Base-by-base conservation (phyloP, 2,888 invertebrate genomes). In the Proisotoma minuta region DNA sequence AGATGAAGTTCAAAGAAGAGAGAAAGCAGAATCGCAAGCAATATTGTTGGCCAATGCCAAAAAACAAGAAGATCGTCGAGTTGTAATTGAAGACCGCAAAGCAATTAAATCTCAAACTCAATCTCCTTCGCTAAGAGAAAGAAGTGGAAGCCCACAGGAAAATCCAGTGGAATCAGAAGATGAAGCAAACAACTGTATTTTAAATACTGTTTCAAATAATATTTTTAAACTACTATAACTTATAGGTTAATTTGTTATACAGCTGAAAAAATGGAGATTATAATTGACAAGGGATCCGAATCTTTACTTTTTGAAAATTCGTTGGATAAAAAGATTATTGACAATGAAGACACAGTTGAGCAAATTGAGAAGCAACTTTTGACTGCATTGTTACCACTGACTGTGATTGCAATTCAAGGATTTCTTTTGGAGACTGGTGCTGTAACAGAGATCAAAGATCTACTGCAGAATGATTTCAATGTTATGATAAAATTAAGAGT, bases 371-470 rank as follows among this genome's bases (percentile, higher is more conserved):
- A 43, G 5, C 5, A 20, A 50, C 62, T 73, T 2, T 66, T 66
- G 61, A 50, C 54, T 20, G 59, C 65, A 1, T 54, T 70, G 59
- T 62, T 69, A 51, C 53, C 58, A 0, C 71, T 63, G 48, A 66
- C 71, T 3, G 63, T 70, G 3, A 59, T 73, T 22, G 70, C 66
- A 1, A 63, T 73, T 43, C 73, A 73, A 28, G 58, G 60, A 26
- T 73, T 68, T 28, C 59, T 73, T n/a, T 51, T 73, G 28, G 73
- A 73, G 52, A 73, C 73, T n/a, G 73, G 73, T 24, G 73, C 69
- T 23, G 70, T 73, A 0, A 73, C 73, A 8, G 71, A 71, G 60
- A 70, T 73, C 40, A 67, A 71, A 20, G 73, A 73, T 59, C 49
- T 64, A 22, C 56, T 73, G 18, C 10, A 62, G 8, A 65, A 57